Base-by-base conservation (phyloP, 2,113 vertebrate species). In the Microtus pennsylvanicus region DNA sequence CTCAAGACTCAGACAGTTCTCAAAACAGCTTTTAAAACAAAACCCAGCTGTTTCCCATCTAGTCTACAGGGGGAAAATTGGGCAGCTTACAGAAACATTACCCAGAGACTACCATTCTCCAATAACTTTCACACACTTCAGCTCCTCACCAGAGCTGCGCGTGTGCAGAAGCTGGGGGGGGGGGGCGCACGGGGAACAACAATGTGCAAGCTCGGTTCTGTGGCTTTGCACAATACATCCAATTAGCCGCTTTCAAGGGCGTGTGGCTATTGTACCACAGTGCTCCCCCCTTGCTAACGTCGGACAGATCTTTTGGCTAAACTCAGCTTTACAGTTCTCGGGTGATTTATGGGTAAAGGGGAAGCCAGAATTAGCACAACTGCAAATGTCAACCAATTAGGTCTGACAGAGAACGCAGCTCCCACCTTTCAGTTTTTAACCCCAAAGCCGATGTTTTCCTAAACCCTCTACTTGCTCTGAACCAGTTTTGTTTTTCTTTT, bases 1-100 rank as follows among this genome's bases (percentile, higher is more conserved):
- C 98, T 98, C 98, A 95, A 92, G 97, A 97, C 92, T 96, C 97
- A 98, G 98, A 97, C 98, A 87, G 97, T 97, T 98, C 95, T 72
- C 97, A 98, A 98, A 98, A 98, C 98, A 98, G 98, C 98, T 98
- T 98, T 98, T 97, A 97, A 98, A 98, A 98, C 98, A 98, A 98
- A 98, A 97, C 45, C 97, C 99, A 98, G 99, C 98, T 98, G 98
- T 98, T 98, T 98, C 98, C 97, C 98, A 97, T 98, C 97, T 96
- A 96, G 96, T 94, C 97, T 97, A 85, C 80, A 90, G 97, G 97
- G 97, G 96, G 91, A 93, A 96, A 95, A 94, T 93, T 69, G 97
- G 96, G 97, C 97, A 95, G 97, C 97, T 97, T 96, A 96, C 94
- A 95, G 98, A 97, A 98, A 98, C 97, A 97, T 97, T 97, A 98